phyloP scores from a whole-genome alignment of 2,113 vertebrate species.

The Oceanites oceanicus region DNA sequence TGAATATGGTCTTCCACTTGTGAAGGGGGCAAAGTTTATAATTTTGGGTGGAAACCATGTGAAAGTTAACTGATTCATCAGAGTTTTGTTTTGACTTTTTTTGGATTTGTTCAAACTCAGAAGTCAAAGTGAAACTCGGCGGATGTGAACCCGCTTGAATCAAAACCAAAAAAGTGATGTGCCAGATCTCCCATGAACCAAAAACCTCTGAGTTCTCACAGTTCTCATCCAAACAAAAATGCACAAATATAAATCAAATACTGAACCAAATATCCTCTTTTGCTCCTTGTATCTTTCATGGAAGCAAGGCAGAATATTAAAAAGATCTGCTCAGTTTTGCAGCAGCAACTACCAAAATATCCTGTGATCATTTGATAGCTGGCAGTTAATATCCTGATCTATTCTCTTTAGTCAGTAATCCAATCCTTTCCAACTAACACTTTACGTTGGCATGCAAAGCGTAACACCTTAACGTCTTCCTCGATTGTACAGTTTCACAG shows the following conservation, averaged over 20 bases:
- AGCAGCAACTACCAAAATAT: conserved; percentile 39
- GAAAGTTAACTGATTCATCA: conserved; percentile 2
- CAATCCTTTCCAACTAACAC: background rate
- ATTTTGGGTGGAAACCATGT: conserved; percentile 48
- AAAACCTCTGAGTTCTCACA: conserved; percentile 58
- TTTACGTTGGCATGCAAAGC: background rate
- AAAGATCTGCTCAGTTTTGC: conserved; percentile 30
- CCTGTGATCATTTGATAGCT: conserved; percentile 51
- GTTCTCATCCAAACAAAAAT: conserved; percentile 36
- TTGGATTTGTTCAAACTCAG: conserved; percentile 26
- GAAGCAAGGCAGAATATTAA: conserved; percentile 17
- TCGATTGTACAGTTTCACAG: background rate
- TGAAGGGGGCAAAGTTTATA: conserved; percentile 40
- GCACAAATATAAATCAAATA: conserved; percentile 38
- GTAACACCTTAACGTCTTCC: background rate
- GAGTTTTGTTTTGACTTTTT: conserved; percentile 31
- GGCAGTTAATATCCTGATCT: conserved; percentile 62
- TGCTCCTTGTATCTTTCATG: background rate
- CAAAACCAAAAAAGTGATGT: background rate
- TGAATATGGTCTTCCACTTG: background rate
- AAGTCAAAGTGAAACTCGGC: conserved; percentile 57
- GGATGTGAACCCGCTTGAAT: conserved; percentile 66
- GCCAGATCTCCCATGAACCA: conserved; percentile 57
- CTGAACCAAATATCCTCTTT: background rate
- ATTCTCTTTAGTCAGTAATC: conserved; percentile 24